Evolutionary conservation across 2,888 invertebrate species (phyloP).

Genomic region (Chorisops tibialis): DNA sequence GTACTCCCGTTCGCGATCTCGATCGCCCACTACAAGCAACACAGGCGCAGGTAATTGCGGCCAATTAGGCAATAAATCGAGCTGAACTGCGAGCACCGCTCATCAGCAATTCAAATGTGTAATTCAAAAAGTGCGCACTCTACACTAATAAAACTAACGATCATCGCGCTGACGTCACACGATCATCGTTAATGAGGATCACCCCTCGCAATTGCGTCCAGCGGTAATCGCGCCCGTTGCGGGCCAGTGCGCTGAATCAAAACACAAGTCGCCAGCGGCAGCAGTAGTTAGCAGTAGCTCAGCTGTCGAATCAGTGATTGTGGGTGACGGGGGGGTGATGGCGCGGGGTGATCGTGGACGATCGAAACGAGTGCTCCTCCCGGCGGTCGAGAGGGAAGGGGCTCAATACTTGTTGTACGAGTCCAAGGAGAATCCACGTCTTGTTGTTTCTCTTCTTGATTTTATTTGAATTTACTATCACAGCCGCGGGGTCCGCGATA

Average conservation of each 20-base stretch:
- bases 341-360: not conserved
- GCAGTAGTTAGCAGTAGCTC: no score
- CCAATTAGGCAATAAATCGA: slow-evolving; percentile 22
- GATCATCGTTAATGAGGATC: slow-evolving; percentile 11
- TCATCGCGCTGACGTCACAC: slow-evolving; percentile 17
- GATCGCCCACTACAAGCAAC: not conserved
- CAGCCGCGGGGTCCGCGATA: slow-evolving; percentile 6
- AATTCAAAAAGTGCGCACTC: not conserved
- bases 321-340: not conserved
- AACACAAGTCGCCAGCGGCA: slow-evolving; percentile 15
- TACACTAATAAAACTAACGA: not conserved
- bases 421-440: no score
- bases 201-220: slow-evolving; percentile 10
- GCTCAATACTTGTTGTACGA: no score
- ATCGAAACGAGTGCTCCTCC: no score
- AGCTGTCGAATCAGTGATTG: not conserved
- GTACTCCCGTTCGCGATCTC: no score
- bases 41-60: not conserved
- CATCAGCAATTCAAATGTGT: slow-evolving; percentile 18
- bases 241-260: slow-evolving; percentile 8
- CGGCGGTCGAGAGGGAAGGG: no score
- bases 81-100: not conserved
- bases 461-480: slow-evolving; percentile 9
- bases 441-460: not conserved
- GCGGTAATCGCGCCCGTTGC: not conserved